A percentile compares a stretch with the other conserved stretches of the same genome.
phyloP scores from a whole-genome alignment of 2,113 vertebrate genomes.

The Lasiurus cinereus region DNA sequence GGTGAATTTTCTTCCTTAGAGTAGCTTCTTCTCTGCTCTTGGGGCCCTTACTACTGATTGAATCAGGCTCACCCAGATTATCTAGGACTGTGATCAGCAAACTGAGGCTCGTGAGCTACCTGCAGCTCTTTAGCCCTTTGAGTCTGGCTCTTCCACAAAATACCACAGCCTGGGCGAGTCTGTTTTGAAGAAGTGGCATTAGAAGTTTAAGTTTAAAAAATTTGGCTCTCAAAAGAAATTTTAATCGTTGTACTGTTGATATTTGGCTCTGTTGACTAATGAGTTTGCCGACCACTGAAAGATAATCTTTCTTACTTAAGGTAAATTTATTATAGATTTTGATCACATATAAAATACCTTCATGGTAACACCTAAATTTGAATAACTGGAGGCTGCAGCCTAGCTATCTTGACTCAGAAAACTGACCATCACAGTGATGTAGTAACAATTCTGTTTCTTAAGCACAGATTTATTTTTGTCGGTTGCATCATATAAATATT shows the following conservation, averaged over 20 bases:
- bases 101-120: too few relatives aligned
- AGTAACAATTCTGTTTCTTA: neutral
- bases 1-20: neutral
- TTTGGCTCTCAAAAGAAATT: too few relatives aligned
- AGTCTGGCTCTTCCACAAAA: too few relatives aligned
- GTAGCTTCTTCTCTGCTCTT: neutral
- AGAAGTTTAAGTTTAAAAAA: too few relatives aligned
- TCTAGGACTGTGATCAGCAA: neutral
- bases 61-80: neutral
- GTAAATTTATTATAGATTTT: slow-evolving; percentile 2
- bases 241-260: too few relatives aligned
- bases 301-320: neutral
- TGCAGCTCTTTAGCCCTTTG: too few relatives aligned
- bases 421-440: neutral
- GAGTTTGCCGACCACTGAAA: too few relatives aligned
- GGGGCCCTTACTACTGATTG: neutral
- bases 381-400: neutral
- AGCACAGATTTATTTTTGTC: slow-evolving; percentile 5
- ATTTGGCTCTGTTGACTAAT: too few relatives aligned
- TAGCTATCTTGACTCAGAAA: neutral
- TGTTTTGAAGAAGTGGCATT: too few relatives aligned
- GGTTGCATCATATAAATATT: neutral
- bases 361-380: neutral
- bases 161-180: too few relatives aligned
- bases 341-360: neutral